phyloP scores from a whole-genome alignment of 2,797 vertebrate genomes.

The Hozukius guyotensis region DNA sequence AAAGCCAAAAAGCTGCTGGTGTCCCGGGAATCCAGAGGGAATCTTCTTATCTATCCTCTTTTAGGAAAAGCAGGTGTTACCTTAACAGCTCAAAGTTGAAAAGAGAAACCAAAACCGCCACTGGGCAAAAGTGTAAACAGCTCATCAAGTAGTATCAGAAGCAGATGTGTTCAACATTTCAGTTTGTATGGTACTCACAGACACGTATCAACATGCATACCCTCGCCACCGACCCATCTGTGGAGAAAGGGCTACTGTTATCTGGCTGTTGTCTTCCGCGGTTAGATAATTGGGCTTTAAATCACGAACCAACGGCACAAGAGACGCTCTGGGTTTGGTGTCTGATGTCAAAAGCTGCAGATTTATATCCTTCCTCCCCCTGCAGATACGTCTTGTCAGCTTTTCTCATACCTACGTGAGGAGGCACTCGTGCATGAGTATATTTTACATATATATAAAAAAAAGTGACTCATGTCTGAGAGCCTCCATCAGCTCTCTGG shows the following conservation, averaged over 20 bases:
- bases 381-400: conserved; percentile 10
- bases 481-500: background rate
- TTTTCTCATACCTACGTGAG: background rate
- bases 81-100: conserved; percentile 3
- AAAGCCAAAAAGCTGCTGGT: conserved; percentile 20
- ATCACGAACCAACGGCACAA: conserved; percentile 6
- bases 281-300: conserved; percentile 50
- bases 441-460: background rate
- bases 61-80: conserved; percentile 37
- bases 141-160: conserved; percentile 17
- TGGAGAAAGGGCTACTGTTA: conserved; percentile 27
- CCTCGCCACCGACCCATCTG: conserved; percentile 31
- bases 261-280: conserved; percentile 16
- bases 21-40: conserved; percentile 4
- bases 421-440: conserved; percentile 4
- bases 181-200: background rate
- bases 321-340: conserved; percentile 8
- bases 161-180: conserved; percentile 24
- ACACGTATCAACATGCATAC: conserved; percentile 20
- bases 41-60: conserved; percentile 27
- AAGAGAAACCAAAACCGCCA: conserved; percentile 17
- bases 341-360: conserved; percentile 32
- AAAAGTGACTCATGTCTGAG: background rate
- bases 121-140: background rate
- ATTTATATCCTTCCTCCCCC: conserved; percentile 22